These are phyloP conservation scores for Taeniopygia guttata DNA, from an alignment of 2,797 vertebrate species.

Conservation along the genomic window DNA sequence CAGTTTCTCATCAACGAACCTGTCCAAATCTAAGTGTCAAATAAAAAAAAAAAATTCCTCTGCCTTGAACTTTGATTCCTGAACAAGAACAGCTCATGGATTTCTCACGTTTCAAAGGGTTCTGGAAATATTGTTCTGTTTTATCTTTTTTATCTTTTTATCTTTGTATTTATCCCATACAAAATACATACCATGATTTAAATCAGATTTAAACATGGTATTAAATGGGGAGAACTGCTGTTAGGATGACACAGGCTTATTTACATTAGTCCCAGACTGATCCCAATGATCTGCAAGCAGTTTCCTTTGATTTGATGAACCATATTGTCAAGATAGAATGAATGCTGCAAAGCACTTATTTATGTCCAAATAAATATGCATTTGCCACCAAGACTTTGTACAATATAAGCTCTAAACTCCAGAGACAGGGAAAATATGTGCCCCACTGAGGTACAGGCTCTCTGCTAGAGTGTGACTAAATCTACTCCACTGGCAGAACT, in stretches of 20 bases:
- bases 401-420: neutral
- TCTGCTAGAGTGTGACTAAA: constrained; percentile 16
- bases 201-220: neutral
- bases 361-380: neutral
- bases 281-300: neutral
- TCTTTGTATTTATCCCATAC: neutral
- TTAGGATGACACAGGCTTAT: neutral
- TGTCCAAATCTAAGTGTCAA: neutral
- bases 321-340: neutral
- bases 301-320: neutral
- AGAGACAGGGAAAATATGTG: neutral
- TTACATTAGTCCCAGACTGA: neutral
- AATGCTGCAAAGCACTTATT: neutral
- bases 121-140: neutral
- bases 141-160: no score
- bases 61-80: neutral
- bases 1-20: neutral
- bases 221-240: neutral
- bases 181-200: neutral
- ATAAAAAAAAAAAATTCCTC: neutral
- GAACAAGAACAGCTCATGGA: neutral
- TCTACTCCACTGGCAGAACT: constrained; percentile 1
- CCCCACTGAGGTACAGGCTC: neutral
- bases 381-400: neutral
- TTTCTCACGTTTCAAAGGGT: neutral